phyloP scores from a whole-genome alignment of 2,113 vertebrate species.

The Crotalus horridus region DNA sequence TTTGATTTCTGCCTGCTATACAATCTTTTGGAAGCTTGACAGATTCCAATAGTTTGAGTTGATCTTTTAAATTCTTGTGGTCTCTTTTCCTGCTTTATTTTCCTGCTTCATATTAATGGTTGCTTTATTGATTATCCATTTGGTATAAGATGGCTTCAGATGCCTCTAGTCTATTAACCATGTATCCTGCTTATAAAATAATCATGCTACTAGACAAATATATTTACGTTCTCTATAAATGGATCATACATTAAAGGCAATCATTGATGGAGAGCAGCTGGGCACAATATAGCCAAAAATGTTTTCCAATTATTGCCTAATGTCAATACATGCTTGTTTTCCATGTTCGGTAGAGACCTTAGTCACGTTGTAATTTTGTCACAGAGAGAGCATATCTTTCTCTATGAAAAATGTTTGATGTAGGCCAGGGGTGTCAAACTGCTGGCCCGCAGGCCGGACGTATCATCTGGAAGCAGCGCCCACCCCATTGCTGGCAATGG shows the following conservation, averaged over 20 bases:
- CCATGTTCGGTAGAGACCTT: not conserved
- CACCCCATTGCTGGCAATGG: too few relatives aligned
- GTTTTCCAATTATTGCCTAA: not conserved
- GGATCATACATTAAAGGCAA: constrained; percentile 1
- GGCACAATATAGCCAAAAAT: not conserved
- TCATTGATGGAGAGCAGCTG: not conserved
- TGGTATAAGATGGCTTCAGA: not conserved
- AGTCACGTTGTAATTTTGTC: not conserved
- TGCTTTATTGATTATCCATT: constrained; percentile 7
- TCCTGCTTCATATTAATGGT: not conserved
- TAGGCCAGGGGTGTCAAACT: not conserved
- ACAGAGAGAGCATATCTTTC: not conserved
- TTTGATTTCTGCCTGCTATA: not conserved
- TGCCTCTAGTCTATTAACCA: not conserved
- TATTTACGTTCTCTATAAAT: not conserved
- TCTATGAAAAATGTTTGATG: not conserved
- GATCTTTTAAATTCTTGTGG: constrained; percentile 1
- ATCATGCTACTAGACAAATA: not conserved
- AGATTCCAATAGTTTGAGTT: not conserved
- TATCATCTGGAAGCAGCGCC: too few relatives aligned
- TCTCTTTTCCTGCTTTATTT: not conserved
- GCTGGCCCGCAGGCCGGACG: too few relatives aligned
- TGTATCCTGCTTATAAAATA: not conserved
- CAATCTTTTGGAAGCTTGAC: not conserved
- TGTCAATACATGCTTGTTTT: not conserved